Conservation (phyloP, 2,797 vertebrate genomes). For the Acridotheres tristis region DNA sequence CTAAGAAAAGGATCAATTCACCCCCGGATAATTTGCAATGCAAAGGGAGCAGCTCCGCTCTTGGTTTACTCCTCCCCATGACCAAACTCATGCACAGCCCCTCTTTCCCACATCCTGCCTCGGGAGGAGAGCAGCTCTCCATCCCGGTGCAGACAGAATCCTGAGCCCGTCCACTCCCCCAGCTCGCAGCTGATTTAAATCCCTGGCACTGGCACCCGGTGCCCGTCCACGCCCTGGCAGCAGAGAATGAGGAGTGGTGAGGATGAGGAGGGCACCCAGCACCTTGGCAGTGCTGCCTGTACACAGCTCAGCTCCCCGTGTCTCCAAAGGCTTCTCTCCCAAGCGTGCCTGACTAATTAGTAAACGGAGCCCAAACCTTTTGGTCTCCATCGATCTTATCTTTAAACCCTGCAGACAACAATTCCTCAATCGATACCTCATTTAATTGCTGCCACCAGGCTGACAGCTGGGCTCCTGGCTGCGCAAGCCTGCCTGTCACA, state of each 20-base stretch:
- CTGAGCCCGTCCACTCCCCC: background rate
- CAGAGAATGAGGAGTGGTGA: rapidly evolving
- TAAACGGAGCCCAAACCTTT: conserved; percentile 66
- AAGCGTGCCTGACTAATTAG: conserved; percentile 52
- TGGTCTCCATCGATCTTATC: conserved; percentile 69
- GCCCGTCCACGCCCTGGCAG: background rate
- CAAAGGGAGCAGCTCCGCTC: background rate
- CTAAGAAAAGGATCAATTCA: conserved; percentile 13
- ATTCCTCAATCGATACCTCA: conserved; percentile 71
- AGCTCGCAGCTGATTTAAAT: background rate
- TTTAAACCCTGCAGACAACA: conserved; percentile 69
- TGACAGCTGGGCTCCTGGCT: conserved; percentile 67
- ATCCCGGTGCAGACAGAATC: rapidly evolving
- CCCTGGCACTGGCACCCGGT: background rate
- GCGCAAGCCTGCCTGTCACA: conserved; percentile 29
- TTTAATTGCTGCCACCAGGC: conserved; percentile 71
- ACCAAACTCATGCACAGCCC: background rate
- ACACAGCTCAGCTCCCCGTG: background rate
- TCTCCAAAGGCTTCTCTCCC: conserved; percentile 31
- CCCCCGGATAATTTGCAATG: background rate
- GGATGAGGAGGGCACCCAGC: background rate
- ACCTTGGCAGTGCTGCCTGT: background rate
- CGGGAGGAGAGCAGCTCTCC: background rate
- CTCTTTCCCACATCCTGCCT: background rate
- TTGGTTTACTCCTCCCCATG: background rate